Evolutionary conservation across 37 sponge, comb jelly and placozoan species (phyloP), one percentile per base, ranked within the genome.

Genomic region (Axinella damicornis): DNA sequence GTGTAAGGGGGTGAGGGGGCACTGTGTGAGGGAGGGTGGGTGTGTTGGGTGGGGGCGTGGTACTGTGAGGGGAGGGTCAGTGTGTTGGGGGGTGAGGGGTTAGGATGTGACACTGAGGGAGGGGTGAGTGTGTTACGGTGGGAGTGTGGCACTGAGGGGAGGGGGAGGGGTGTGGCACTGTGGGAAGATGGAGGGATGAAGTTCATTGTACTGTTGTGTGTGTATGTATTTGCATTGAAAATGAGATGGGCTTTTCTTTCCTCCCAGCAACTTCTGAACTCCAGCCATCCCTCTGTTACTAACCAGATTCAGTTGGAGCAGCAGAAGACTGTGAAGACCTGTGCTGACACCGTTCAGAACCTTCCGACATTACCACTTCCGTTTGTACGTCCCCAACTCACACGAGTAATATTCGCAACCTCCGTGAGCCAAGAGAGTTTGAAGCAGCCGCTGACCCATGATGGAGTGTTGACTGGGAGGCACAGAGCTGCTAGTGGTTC

Each of bases 311-410:
- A 27, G 16, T 21, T 76, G 30, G 57, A 59, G 54, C 38, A 69
- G 19, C 83, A 38, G 40, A 69, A 53, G 60, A 69, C 89, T 22
- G 46, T 71, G 0, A 54, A 35, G 46, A 62, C 78, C 27, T 32
- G 18, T 21, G 54, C 27, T 0, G 73, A 71, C 14, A 39, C 36
- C 17, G 40, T 82, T 53, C 28, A 2, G 25, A 24, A 46, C 36
- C 38, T 89, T 33, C 84, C 89, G 53, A 31, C 37, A 27, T 54
- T 88, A 35, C 89, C 89, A 28, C 63, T 89, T 58, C 89, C 89
- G 31, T 78, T 89, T 67, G 52, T 89, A 9, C 20, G 62, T 0
- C 9, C 78, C 53, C 78, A 59, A 32, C 32, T 58, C 27, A 83
- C 83, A 20, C 38, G 71, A 53, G 83, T 78, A 22, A 78, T 63